phyloP scores from a whole-genome alignment of 2,113 vertebrate species.

The Coreoperca whiteheadi region DNA sequence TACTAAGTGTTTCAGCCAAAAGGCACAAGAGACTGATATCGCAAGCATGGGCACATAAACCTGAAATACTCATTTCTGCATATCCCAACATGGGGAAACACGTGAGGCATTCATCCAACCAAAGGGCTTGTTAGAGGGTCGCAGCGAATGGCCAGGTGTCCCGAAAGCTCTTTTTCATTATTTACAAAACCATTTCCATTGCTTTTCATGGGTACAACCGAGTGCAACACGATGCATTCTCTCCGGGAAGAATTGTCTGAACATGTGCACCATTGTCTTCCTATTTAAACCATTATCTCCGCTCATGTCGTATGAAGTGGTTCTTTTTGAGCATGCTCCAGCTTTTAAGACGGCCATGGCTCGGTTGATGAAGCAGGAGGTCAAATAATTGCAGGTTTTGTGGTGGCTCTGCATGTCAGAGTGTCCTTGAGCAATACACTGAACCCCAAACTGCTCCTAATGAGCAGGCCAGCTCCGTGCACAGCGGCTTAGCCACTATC shows the following conservation, averaged over 20 bases:
- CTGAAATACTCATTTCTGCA: background rate
- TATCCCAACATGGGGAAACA: background rate
- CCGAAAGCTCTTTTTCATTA: background rate
- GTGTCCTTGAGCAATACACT: background rate
- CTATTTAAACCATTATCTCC: background rate
- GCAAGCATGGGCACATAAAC: background rate
- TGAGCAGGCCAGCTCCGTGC: background rate
- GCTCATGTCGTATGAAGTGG: background rate
- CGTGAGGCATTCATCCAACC: background rate
- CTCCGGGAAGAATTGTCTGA: background rate
- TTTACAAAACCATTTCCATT: background rate
- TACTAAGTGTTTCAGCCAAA: background rate
- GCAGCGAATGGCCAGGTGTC: background rate
- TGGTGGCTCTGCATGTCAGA: background rate
- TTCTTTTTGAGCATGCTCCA: background rate
- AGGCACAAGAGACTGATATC: background rate
- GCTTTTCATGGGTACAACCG: background rate
- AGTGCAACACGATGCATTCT: background rate
- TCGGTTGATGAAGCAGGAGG: background rate
- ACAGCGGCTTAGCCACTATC: background rate
- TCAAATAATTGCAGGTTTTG: background rate
- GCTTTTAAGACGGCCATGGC: background rate
- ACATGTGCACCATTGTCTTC: background rate
- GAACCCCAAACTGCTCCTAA: background rate
- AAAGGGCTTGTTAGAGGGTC: background rate